phyloP scores from a whole-genome alignment of 2,113 vertebrate species.

The Myiagra hebetior region DNA sequence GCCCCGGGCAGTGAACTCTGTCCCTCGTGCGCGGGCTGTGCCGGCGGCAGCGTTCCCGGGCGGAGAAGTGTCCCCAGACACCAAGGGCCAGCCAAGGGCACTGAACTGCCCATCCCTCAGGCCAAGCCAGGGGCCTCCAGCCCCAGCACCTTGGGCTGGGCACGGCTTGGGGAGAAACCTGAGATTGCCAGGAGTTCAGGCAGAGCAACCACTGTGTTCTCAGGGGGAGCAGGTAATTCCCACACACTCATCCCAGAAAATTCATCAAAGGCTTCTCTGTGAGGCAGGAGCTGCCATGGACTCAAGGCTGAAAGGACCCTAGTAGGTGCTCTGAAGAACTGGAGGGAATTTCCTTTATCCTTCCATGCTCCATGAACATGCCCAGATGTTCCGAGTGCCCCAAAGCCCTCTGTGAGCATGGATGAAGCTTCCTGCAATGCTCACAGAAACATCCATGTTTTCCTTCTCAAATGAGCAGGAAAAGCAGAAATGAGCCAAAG shows the following conservation, averaged over 20 bases:
- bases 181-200: rapidly evolving
- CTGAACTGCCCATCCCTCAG: rapidly evolving
- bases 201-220: rapidly evolving
- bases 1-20: not conserved
- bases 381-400: not conserved
- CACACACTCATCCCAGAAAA: not conserved
- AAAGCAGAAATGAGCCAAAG: not conserved
- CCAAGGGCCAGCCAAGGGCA: not conserved
- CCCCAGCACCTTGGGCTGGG: not conserved
- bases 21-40: rapidly evolving
- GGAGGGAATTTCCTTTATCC: not conserved
- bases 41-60: not conserved
- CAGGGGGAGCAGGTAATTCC: not conserved
- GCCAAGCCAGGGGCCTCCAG: not conserved
- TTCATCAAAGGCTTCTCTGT: rapidly evolving
- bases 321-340: not conserved
- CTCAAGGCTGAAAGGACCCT: not conserved
- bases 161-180: rapidly evolving
- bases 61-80: rapidly evolving
- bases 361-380: not conserved
- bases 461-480: not conserved
- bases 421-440: not conserved
- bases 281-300: not conserved
- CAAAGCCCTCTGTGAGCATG: not conserved
- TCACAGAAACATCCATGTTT: rapidly evolving